A percentile compares a stretch with the other conserved stretches of the same genome.
phyloP scores from a whole-genome alignment of 2,888 invertebrate genomes.

The Cantharis rustica region DNA sequence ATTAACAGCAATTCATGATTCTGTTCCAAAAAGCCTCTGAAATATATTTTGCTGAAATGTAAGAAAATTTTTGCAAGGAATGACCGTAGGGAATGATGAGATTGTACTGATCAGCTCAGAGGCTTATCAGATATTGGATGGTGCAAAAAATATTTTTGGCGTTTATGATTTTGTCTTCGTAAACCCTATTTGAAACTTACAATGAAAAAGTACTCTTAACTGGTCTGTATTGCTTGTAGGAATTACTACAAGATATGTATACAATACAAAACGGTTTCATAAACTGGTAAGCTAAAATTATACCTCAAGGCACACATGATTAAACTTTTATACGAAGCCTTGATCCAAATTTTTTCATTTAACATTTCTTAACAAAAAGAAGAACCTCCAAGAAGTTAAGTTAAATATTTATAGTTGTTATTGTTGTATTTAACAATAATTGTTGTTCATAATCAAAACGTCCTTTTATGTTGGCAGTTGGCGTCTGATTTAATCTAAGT shows the following conservation, averaged over 20 bases:
- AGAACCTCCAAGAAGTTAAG: background rate
- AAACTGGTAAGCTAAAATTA: background rate
- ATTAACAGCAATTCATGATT: no score
- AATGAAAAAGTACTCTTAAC: background rate
- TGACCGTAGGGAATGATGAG: no score
- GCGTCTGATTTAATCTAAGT: slow-evolving; percentile 17
- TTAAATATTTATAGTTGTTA: background rate
- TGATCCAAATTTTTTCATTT: background rate
- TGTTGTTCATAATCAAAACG: slow-evolving; percentile 1
- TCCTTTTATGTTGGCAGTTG: slow-evolving; percentile 7
- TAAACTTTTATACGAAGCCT: background rate
- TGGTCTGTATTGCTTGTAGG: background rate
- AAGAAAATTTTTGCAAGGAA: no score
- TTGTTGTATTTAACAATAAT: slow-evolving; percentile 5
- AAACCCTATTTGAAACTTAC: no score
- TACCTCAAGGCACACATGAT: background rate
- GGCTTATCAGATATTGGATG: no score
- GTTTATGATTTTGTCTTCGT: no score
- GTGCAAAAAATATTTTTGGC: no score
- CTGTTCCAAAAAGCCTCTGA: no score
- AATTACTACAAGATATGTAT: background rate
- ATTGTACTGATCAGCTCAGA: no score
- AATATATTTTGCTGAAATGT: no score
- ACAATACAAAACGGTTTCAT: background rate
- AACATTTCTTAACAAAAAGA: background rate